Percentiles rank a stretch among this genome's conserved stretches.
These are phyloP conservation scores for Chaetophractus vellerosus DNA, from an alignment of 2,797 vertebrate genomes.

Conservation along the genomic window DNA sequence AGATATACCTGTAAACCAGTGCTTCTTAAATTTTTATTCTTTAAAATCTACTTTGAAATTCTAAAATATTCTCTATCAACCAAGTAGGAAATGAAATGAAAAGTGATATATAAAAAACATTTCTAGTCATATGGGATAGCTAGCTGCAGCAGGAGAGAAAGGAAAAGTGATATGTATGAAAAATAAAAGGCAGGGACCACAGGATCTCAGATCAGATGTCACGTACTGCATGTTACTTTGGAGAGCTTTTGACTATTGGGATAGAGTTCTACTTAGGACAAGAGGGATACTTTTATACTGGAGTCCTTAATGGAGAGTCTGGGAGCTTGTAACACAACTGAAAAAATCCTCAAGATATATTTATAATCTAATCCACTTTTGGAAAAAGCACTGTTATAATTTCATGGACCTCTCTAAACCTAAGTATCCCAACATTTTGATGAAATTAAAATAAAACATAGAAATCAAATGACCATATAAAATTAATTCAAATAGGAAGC, in stretches of 20 bases:
- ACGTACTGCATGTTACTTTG: constrained; percentile 5
- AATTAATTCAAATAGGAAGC: not conserved
- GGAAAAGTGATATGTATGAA: not conserved
- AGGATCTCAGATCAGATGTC: not conserved
- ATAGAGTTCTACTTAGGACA: not conserved
- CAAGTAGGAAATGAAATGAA: not conserved
- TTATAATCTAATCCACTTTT: not conserved
- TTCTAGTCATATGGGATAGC: not conserved
- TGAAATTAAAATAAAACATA: constrained; percentile 46
- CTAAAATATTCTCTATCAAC: not conserved
- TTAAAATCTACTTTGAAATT: constrained; percentile 18
- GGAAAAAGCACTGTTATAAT: not conserved
- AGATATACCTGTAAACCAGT: not conserved
- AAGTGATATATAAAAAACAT: not conserved
- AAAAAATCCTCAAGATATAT: too few species aligned
- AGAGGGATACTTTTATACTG: not conserved
- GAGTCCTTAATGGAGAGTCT: not conserved
- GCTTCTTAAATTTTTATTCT: constrained; percentile 31
- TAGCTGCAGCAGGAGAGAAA: not conserved
- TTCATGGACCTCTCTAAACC: not conserved
- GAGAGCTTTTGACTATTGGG: not conserved
- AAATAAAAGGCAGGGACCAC: not conserved
- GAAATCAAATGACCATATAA: constrained; percentile 32
- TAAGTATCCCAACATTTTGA: constrained; percentile 38
- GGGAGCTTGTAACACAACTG: not conserved